phyloP scores from a whole-genome alignment of 2,888 invertebrate genomes.

The Pteria penguin region DNA sequence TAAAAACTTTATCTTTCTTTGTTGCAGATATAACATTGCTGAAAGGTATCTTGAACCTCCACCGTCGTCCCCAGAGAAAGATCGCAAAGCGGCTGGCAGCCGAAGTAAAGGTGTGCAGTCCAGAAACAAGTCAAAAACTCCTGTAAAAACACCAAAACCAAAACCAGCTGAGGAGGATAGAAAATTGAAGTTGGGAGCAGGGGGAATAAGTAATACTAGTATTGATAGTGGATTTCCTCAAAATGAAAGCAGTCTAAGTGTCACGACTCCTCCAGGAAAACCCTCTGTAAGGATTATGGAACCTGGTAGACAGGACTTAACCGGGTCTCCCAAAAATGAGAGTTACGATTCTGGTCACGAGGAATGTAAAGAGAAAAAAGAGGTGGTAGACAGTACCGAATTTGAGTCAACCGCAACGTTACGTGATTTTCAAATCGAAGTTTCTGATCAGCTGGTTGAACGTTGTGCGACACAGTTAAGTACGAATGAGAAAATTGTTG shows the following conservation, averaged over 20 bases:
- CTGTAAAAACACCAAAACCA: conserved; percentile 5
- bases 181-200: conserved; percentile 19
- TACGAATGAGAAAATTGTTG: conserved; percentile 75
- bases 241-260: conserved; percentile 41
- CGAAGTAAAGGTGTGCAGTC: conserved; percentile 25
- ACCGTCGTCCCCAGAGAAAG: conserved; percentile 45
- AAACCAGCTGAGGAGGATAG: conserved; percentile 2
- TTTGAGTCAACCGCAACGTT: conserved; percentile 76
- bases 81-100: conserved; percentile 36
- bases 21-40: conserved; percentile 70
- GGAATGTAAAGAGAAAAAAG: conserved; percentile 32
- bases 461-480: conserved; percentile 77
- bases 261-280: conserved; percentile 15
- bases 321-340: conserved; percentile 25
- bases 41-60: conserved; percentile 60
- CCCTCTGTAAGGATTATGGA: conserved; percentile 50
- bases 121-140: conserved; percentile 17
- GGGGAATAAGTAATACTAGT: conserved; percentile 35
- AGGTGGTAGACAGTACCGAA: conserved; percentile 61
- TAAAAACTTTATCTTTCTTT: no score
- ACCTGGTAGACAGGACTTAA: conserved; percentile 20
- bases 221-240: conserved; percentile 47
- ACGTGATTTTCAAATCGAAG: conserved; percentile 74
- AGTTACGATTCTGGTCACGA: conserved; percentile 52
- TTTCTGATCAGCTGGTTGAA: conserved; percentile 75